These are phyloP conservation scores for Scleropages formosus DNA, from an alignment of 2,797 vertebrate genomes.

Conservation along the genomic window DNA sequence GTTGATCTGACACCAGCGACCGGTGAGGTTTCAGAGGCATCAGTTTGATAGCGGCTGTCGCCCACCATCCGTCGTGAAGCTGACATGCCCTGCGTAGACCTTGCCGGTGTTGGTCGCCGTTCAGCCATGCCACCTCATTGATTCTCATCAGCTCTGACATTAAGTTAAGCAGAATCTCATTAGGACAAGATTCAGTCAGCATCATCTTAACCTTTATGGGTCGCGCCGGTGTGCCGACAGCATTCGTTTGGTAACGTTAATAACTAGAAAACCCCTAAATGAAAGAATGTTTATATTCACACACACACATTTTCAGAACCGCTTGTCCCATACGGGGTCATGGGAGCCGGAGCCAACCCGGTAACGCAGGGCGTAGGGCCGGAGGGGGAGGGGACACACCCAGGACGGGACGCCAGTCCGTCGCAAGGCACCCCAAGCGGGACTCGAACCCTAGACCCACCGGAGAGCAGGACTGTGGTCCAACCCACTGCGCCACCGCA, in stretches of 20 bases:
- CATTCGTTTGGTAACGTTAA: constrained; percentile 58
- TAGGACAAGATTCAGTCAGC: constrained; percentile 56
- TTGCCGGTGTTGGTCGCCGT: constrained; percentile 47
- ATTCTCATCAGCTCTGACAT: constrained; percentile 72
- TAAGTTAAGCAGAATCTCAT: constrained; percentile 75
- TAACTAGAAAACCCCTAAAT: constrained; percentile 31
- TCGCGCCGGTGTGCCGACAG: constrained; percentile 66
- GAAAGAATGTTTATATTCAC: too few relatives aligned
- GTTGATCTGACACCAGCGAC: not conserved
- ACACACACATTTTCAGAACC: too few relatives aligned
- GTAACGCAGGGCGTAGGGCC: too few relatives aligned
- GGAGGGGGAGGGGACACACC: too few relatives aligned
- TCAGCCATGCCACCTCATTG: constrained; percentile 63
- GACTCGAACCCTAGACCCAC: too few relatives aligned
- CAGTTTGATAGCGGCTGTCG: not conserved
- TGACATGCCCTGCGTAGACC: not conserved
- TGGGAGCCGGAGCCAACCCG: too few relatives aligned
- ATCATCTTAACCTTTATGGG: constrained; percentile 61
- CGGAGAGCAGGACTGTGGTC: too few relatives aligned
- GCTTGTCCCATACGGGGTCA: too few relatives aligned
- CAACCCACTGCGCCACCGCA: too few relatives aligned
- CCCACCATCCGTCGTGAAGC: not conserved
- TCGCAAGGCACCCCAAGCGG: too few relatives aligned
- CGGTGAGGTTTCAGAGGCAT: not conserved
- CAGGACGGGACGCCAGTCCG: too few relatives aligned